Percentiles rank a stretch among this genome's conserved stretches.
Conservation (phyloP, 2,888 invertebrate genomes). For the Icerya purchasi region DNA sequence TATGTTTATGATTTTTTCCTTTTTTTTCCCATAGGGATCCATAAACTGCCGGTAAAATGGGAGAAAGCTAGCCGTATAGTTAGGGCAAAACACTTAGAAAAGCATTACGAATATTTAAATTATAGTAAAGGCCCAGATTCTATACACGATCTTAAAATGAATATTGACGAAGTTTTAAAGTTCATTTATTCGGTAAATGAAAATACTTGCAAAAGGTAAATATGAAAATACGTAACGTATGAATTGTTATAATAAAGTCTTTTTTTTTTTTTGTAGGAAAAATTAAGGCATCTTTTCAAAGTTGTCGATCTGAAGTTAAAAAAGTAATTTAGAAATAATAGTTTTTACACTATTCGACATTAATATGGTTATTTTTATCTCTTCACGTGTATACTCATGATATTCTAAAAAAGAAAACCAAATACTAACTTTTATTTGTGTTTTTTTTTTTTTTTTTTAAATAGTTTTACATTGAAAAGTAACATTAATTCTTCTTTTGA, state of each 20-base stretch:
- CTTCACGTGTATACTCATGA: too few species aligned
- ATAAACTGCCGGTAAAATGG: conserved; percentile 66
- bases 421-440: background rate
- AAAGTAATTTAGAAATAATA: too few species aligned
- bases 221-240: too few species aligned
- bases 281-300: background rate
- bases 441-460: background rate
- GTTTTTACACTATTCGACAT: too few species aligned
- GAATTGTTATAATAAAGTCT: background rate
- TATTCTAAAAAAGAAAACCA: too few species aligned
- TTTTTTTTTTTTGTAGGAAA: background rate
- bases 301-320: background rate
- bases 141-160: conserved; percentile 41
- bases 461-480: background rate
- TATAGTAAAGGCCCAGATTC: conserved; percentile 35
- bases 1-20: too few species aligned
- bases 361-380: too few species aligned
- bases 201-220: conserved; percentile 36
- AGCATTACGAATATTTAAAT: conserved; percentile 47
- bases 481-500: too few species aligned
- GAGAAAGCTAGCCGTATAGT: conserved; percentile 38
- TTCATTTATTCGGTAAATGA: conserved; percentile 50
- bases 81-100: conserved; percentile 48
- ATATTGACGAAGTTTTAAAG: conserved; percentile 54
- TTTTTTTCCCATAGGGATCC: conserved; percentile 41